Evolutionary conservation across 2,888 invertebrate genomes (phyloP).

Genomic region (Dyspetes luteomarginatus): DNA sequence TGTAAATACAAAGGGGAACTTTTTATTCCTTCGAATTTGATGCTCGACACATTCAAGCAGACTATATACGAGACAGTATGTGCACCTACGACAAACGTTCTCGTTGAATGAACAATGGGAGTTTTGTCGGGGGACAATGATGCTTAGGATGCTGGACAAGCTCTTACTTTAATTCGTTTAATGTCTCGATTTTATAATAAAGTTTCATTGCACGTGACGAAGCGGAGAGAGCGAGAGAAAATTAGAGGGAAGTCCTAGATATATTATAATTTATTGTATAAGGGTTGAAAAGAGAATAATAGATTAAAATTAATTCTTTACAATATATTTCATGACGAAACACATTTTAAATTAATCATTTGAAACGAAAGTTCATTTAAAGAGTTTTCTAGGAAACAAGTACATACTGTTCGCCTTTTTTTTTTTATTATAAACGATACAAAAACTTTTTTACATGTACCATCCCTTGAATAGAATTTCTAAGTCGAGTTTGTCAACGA

Average conservation of each 20-base stretch:
- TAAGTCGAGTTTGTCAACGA: no score
- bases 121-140: not conserved
- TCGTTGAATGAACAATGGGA: not conserved
- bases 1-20: conserved; percentile 64
- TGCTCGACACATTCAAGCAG: conserved; percentile 29
- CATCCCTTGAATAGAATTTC: no score
- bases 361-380: not conserved
- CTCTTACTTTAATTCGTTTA: conserved; percentile 8
- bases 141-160: not conserved
- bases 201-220: conserved; percentile 3
- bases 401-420: not conserved
- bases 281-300: not conserved
- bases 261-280: not conserved
- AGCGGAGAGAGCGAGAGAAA: not conserved
- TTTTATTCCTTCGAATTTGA: conserved; percentile 33
- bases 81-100: not conserved
- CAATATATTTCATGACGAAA: not conserved
- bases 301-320: not conserved
- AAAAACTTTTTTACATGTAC: no score
- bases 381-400: not conserved
- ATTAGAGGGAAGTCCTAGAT: not conserved
- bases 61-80: not conserved
- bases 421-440: not conserved
- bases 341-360: not conserved
- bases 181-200: conserved; percentile 31